Evolutionary conservation across 2,888 invertebrate genomes (phyloP).

Genomic region (Coremacera marginata): DNA sequence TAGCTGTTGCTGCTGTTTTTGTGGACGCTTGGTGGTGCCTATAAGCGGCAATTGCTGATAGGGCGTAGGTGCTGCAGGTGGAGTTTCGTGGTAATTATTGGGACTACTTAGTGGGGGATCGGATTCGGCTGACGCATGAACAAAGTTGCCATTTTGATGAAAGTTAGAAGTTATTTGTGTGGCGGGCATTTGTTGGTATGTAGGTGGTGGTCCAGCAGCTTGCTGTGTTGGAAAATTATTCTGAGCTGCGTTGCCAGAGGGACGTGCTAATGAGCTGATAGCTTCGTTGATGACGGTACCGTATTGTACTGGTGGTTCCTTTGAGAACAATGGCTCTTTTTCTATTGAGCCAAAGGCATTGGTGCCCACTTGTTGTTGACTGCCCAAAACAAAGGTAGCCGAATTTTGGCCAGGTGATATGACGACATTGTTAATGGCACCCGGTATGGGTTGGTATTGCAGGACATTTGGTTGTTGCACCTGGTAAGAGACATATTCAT

Average conservation of each 20-base stretch:
- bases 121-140: constrained; percentile 12
- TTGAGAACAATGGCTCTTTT: constrained; percentile 71
- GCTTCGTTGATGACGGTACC: constrained; percentile 65
- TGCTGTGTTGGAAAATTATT: constrained; percentile 34
- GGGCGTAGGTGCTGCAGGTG: constrained; percentile 60
- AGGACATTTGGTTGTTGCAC: constrained; percentile 68
- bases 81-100: constrained; percentile 49
- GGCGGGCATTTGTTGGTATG: constrained; percentile 45
- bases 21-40: constrained; percentile 47
- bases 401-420: constrained; percentile 76
- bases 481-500: constrained; percentile 68
- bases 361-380: constrained; percentile 73
- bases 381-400: constrained; percentile 76
- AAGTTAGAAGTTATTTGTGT: constrained; percentile 49
- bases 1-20: constrained; percentile 37
- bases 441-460: constrained; percentile 68
- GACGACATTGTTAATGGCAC: constrained; percentile 75
- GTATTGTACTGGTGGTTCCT: constrained; percentile 64
- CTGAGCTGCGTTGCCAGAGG: constrained; percentile 51
- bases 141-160: constrained; percentile 52
- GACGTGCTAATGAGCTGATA: constrained; percentile 56
- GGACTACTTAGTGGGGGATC: constrained; percentile 27
- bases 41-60: constrained; percentile 62
- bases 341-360: constrained; percentile 70
- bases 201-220: not conserved